Evolutionary conservation across 2,888 invertebrate genomes (phyloP), one percentile per base, ranked within the genome.

Genomic region (Plutella xylostella): DNA sequence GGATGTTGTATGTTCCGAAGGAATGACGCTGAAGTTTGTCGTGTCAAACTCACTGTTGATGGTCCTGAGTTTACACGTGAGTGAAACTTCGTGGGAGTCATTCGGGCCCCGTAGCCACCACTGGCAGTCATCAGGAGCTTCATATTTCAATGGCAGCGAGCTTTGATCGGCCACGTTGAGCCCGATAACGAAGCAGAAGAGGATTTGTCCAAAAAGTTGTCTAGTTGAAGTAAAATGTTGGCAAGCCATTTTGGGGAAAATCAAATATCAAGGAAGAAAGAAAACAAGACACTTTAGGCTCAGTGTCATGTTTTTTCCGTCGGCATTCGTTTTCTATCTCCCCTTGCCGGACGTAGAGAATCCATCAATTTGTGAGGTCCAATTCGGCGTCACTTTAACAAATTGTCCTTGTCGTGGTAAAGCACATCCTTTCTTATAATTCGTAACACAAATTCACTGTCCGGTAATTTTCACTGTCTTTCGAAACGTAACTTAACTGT

Each of bases 41-140:
- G 92, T 92, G 73, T 92, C 94, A 68, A 91, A 92, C 70, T 92
- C 94, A 83, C 93, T 93, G 76, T 94, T 93, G 63, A 94, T 92
- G 42, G 93, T 91, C 57, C 94, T 86, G 61, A 94, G 85, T 75
- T 92, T 89, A 78, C 94, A 92, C 50, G 89, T 90, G 52, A 93
- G 86, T 15, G 91, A 89, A 51, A 93, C 91, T 76, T 93, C 91
- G 57, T 90, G 89, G 53, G 84, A 85, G 57, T 76, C 85, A 45
- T 84, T 87, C 51, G 85, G 87, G 62, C 86, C 89, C 54, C 87
- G 76, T 33, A 90, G 67, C 88, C 89, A 89, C 91, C 92, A 91
- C 65, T 91, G 90, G 63, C 94, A 95, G 70, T 94, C 92, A 66
- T 93, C 93, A 47, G 94, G 94, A 52, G 93, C 92, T 73, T 93